Evolutionary conservation across 1,140 invertebrate species (phyloP), one percentile per base, ranked within the genome.

Genomic region (Drosophila teissieri): DNA sequence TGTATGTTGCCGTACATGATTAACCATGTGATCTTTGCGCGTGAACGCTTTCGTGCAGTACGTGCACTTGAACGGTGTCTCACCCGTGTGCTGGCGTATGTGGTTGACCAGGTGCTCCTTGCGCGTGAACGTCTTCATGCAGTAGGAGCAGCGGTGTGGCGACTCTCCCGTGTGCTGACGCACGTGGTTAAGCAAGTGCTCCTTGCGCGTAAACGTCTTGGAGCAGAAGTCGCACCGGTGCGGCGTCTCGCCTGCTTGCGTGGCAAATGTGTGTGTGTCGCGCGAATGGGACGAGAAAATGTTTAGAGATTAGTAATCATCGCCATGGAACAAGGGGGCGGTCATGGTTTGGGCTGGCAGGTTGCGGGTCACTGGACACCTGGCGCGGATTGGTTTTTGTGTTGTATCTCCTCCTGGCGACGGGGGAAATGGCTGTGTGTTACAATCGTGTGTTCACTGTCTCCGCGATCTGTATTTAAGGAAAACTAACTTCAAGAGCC

Each of bases 41-140:
- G 96, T 96, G 93, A 98, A 98, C 54, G 96, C 96, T 92, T 97
- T 97, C 46, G 95, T 95, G 93, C 97, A 98, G 88, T 95, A 96
- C 81, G 95, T 95, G 93, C 97, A 98, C 92, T 96, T 95, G 92
- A 96, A 96, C 52, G 96, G 96, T 67, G 95, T 95, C 93, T 98
- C 98, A 67, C 95, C 94, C 39, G 97, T 98, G 92, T 98, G 98
- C 90, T 96, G 95, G 73, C 95, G 93, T 65, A 96, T 93, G 91
- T 97, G 96, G 89, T 96, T 96, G 75, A 96, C 95, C 88, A 97
- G 94, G 92, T 97, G 96, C 93, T 96, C 96, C 92, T 95, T 95
- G 74, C 95, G 92, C 37, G 95, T 95, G 86, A 96, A 96, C 31
- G 95, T 95, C 93, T 96, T 96, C 67, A 95, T 95, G 92, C 95